Conservation (phyloP, 2,797 vertebrate genomes). For the Sternarchorhynchus goeldii region DNA sequence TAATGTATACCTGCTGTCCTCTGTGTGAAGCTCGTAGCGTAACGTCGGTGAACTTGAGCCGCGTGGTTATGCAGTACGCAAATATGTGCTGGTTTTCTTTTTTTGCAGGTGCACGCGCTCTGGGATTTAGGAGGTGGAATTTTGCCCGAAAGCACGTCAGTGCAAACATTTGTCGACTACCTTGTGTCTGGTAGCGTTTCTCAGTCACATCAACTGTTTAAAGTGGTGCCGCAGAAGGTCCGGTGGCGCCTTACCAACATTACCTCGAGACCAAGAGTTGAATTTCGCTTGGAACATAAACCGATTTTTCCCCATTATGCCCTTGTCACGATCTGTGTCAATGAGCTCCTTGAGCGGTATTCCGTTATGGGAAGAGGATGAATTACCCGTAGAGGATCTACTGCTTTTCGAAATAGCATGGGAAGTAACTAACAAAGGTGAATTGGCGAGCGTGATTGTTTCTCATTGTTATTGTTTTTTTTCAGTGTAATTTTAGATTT, state of each 20-base stretch:
- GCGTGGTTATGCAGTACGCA: conserved; percentile 17
- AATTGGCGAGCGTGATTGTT: conserved; percentile 47
- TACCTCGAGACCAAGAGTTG: too few relatives aligned
- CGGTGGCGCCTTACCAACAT: too few relatives aligned
- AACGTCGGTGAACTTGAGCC: conserved; percentile 60
- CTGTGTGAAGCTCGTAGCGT: conserved; percentile 37
- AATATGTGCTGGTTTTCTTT: conserved; percentile 34
- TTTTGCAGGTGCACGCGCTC: too few relatives aligned
- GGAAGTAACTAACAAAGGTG: conserved; percentile 98
- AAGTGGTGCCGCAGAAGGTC: too few relatives aligned
- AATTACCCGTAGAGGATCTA: conserved; percentile 85
- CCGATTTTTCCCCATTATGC: conserved; percentile 72
- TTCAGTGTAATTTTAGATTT: too few relatives aligned
- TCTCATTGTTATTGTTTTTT: too few relatives aligned
- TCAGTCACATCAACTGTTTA: neutral
- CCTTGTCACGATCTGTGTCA: conserved; percentile 86
- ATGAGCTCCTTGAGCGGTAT: conserved; percentile 89
- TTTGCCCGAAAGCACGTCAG: neutral
- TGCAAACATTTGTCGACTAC: conserved; percentile 2
- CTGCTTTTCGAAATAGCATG: conserved; percentile 94
- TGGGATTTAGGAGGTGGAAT: too few relatives aligned
- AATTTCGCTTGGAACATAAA: neutral
- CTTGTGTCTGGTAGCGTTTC: neutral
- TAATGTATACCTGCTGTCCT: neutral
- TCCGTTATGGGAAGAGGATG: conserved; percentile 85